phyloP scores from a whole-genome alignment of 2,797 vertebrate species.

The Gymnocypris eckloni region DNA sequence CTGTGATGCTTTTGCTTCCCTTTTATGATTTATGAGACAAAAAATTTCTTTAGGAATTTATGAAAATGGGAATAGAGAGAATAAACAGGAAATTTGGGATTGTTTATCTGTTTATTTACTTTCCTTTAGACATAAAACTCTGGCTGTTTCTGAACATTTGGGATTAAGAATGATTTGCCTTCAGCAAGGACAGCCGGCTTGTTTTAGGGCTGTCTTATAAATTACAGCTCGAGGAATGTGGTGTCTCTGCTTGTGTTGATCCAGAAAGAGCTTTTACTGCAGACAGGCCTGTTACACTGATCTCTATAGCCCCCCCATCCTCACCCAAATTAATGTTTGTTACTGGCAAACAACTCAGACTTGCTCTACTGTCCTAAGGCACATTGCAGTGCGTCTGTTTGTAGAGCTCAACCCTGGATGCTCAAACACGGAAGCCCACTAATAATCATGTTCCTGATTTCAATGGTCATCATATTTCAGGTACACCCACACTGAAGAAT shows the following conservation, averaged over 20 bases:
- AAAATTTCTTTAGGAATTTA: neutral
- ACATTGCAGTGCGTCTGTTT: neutral
- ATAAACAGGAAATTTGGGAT: conserved; percentile 13
- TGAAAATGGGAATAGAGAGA: neutral
- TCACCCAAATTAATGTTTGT: conserved; percentile 55
- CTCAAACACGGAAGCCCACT: neutral
- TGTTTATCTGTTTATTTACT: conserved; percentile 31
- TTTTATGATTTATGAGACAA: neutral
- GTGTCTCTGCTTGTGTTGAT: conserved; percentile 40
- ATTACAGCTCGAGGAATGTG: conserved; percentile 50
- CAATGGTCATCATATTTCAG: neutral
- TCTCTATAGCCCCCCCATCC: conserved; percentile 7
- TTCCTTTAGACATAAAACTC: neutral
- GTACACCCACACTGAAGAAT: neutral
- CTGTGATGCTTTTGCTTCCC: neutral
- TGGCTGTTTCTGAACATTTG: conserved; percentile 24
- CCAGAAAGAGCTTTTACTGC: conserved; percentile 42
- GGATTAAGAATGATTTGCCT: conserved; percentile 22
- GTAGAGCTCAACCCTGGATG: conserved; percentile 18
- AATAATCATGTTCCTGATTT: conserved; percentile 1
- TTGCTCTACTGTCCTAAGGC: conserved; percentile 7
- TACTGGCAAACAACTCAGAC: conserved; percentile 49
- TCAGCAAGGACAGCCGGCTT: conserved; percentile 31
- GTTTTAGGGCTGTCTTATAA: conserved; percentile 45
- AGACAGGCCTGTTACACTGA: conserved; percentile 22